A percentile compares a stretch with the other conserved stretches of the same genome.
Conservation (phyloP, 2,888 invertebrate genomes). For the Hedychridium roseum region DNA sequence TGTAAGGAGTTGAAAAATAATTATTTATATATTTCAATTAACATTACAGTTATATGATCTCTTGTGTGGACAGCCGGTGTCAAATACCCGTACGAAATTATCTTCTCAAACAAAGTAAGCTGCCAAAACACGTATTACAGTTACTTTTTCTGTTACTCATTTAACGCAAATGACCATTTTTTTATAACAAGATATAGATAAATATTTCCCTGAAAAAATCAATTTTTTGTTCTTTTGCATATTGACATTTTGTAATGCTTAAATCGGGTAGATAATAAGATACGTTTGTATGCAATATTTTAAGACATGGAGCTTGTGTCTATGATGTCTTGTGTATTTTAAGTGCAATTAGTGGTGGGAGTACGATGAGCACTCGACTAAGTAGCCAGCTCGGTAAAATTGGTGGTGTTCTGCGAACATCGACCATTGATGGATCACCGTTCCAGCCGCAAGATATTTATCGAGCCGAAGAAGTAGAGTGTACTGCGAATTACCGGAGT, state of each 20-base stretch:
- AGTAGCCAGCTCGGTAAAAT: constrained; percentile 51
- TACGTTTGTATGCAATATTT: too few species aligned
- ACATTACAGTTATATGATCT: constrained; percentile 74
- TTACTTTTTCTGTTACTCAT: constrained; percentile 20
- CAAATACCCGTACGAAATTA: constrained; percentile 68
- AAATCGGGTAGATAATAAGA: too few species aligned
- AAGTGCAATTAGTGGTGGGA: constrained; percentile 5
- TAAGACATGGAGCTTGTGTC: too few species aligned
- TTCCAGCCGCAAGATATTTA: constrained; percentile 51
- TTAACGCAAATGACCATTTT: not conserved
- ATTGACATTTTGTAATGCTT: too few species aligned
- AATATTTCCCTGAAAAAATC: constrained; percentile 3
- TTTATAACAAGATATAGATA: constrained; percentile 10
- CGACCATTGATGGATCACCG: constrained; percentile 51
- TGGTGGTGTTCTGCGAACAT: constrained; percentile 47
- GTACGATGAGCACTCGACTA: constrained; percentile 59
- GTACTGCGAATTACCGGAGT: constrained; percentile 41
- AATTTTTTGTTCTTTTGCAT: too few species aligned
- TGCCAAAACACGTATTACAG: too few species aligned
- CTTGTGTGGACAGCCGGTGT: constrained; percentile 73
- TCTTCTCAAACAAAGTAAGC: constrained; percentile 67
- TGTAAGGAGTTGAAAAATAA: too few species aligned
- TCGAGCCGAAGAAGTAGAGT: constrained; percentile 55
- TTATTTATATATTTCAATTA: too few species aligned
- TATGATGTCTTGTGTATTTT: too few species aligned